Conservation (phyloP, 2,797 vertebrate species). For the Brotula barbata region DNA sequence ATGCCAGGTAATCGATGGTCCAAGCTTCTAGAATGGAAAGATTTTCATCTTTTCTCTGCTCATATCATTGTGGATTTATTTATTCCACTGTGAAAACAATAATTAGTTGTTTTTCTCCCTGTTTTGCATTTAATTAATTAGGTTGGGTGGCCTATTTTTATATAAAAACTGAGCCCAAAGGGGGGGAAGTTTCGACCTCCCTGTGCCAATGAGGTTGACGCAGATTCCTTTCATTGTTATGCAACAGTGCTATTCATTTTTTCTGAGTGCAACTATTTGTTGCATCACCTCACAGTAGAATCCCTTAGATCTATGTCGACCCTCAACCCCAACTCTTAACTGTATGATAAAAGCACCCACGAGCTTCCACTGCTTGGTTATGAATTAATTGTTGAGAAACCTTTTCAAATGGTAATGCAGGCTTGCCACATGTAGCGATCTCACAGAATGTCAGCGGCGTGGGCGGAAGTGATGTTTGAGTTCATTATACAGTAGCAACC, state of each 20-base stretch:
- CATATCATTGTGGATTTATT: no score
- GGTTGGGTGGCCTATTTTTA: no score
- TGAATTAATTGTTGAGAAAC: constrained; percentile 11
- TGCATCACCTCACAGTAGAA: background rate
- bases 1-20: no score
- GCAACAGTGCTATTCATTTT: background rate
- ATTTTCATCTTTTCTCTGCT: no score
- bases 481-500: constrained; percentile 10
- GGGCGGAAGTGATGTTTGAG: background rate
- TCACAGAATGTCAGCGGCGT: background rate
- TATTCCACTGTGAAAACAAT: no score
- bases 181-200: no score
- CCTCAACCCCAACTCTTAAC: background rate
- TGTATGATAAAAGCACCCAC: constrained; percentile 1
- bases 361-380: constrained; percentile 7
- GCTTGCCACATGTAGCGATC: constrained; percentile 21
- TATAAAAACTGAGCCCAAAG: no score
- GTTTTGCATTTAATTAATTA: no score
- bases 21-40: no score
- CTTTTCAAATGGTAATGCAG: constrained; percentile 34
- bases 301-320: background rate
- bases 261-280: background rate
- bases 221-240: no score
- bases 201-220: no score
- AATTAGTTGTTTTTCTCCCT: no score